phyloP scores from a whole-genome alignment of 2,888 invertebrate genomes.

The Tenthredo mesomela region DNA sequence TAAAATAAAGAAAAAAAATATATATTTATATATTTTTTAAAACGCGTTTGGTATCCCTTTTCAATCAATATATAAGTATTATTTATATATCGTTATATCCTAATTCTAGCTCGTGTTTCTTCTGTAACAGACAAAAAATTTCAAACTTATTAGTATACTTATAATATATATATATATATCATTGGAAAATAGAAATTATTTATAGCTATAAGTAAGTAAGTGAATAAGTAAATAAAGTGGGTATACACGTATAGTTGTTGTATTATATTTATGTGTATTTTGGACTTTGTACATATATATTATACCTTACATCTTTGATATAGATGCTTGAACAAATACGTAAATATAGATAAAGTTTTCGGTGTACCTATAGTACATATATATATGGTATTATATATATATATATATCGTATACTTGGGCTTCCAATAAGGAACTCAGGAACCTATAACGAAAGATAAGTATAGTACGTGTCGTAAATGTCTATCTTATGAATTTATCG shows the following conservation, averaged over 20 bases:
- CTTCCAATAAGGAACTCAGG: background rate
- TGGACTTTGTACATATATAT: background rate
- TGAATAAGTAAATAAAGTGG: background rate
- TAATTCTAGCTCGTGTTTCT: background rate
- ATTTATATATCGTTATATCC: background rate
- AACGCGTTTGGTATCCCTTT: background rate
- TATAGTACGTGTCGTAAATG: background rate
- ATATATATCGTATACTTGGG: background rate
- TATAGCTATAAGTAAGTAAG: background rate
- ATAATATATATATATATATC: no score
- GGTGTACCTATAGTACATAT: background rate
- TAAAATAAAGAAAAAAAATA: background rate
- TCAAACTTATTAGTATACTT: background rate
- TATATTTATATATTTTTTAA: background rate
- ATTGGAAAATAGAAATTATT: background rate
- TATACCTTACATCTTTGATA: background rate
- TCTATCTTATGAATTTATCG: background rate
- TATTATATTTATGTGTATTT: constrained; percentile 3
- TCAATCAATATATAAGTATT: background rate
- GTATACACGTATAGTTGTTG: no score
- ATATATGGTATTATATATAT: background rate
- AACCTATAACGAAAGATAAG: background rate
- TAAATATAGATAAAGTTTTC: background rate
- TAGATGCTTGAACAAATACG: background rate
- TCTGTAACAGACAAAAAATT: background rate